These are phyloP conservation scores for Epicauta chinensis DNA, from an alignment of 1,140 invertebrate genomes.

Conservation along the genomic window DNA sequence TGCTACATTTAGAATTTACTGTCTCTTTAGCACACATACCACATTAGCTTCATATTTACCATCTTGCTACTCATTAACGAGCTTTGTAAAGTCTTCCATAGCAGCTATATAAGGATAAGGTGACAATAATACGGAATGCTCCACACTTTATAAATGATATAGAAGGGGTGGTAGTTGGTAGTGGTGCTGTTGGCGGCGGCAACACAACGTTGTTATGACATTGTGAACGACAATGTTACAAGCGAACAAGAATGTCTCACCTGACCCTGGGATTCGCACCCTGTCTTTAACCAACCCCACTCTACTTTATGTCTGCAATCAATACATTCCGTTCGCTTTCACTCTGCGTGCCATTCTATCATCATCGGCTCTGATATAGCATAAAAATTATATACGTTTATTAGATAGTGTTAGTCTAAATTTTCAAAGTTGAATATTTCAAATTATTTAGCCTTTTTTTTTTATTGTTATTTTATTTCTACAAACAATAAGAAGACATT, in stretches of 20 bases:
- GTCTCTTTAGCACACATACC: no score
- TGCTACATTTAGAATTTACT: no score
- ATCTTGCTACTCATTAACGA: slow-evolving; percentile 5
- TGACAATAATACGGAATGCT: slow-evolving; percentile 13
- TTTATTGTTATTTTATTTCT: no score
- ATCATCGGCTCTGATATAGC: slow-evolving; percentile 4
- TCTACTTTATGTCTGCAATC: slow-evolving; percentile 6
- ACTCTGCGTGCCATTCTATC: slow-evolving; percentile 4
- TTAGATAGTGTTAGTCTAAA: slow-evolving; percentile 9
- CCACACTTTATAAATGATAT: not conserved
- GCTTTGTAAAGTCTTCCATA: slow-evolving; percentile 14
- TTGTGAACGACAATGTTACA: slow-evolving; percentile 15
- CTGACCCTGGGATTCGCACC: slow-evolving; percentile 18
- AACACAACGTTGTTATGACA: not conserved
- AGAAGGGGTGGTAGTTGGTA: not conserved
- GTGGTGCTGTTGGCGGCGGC: not conserved
- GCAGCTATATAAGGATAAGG: slow-evolving; percentile 6
- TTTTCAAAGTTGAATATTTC: no score
- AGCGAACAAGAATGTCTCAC: slow-evolving; percentile 22
- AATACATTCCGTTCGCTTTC: slow-evolving; percentile 21
- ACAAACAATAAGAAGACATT: no score
- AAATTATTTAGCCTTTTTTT: no score
- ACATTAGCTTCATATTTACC: no score
- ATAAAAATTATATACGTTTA: slow-evolving; percentile 11
- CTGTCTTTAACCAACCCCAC: not conserved